Conservation (phyloP, 2,797 vertebrate genomes). For the Molossus alvarezi region DNA sequence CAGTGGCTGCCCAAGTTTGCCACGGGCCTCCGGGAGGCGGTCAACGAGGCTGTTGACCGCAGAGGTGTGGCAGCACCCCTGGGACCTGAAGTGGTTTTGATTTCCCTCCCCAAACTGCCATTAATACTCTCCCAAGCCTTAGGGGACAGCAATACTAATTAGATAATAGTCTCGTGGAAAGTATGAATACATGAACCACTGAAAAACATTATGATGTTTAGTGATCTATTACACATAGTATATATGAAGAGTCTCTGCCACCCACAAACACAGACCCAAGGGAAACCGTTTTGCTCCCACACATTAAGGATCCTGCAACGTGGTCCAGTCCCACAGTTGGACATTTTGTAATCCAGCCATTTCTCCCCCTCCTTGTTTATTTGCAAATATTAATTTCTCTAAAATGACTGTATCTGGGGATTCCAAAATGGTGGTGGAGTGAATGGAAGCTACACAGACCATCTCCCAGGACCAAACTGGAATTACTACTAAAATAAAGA, state of each 20-base stretch:
- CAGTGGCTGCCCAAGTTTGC: not conserved
- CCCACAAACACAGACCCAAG: not conserved
- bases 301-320: fast-evolving
- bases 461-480: too few relatives aligned
- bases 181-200: not conserved
- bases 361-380: not conserved
- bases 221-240: not conserved
- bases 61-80: too few relatives aligned
- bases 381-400: not conserved
- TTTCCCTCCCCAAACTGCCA: not conserved
- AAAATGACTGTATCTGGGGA: too few relatives aligned
- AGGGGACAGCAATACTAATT: not conserved
- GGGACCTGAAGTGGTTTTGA: not conserved
- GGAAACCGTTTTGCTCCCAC: not conserved
- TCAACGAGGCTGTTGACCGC: not conserved
- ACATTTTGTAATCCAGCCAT: not conserved
- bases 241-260: not conserved
- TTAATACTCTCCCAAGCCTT: not conserved
- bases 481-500: too few relatives aligned
- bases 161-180: not conserved
- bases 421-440: too few relatives aligned
- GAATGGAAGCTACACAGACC: too few relatives aligned
- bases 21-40: too few relatives aligned
- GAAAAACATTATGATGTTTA: not conserved
- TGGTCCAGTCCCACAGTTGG: not conserved